These are phyloP conservation scores for Carcharodon carcharias DNA, from an alignment of 2,797 vertebrate genomes.

Conservation along the genomic window DNA sequence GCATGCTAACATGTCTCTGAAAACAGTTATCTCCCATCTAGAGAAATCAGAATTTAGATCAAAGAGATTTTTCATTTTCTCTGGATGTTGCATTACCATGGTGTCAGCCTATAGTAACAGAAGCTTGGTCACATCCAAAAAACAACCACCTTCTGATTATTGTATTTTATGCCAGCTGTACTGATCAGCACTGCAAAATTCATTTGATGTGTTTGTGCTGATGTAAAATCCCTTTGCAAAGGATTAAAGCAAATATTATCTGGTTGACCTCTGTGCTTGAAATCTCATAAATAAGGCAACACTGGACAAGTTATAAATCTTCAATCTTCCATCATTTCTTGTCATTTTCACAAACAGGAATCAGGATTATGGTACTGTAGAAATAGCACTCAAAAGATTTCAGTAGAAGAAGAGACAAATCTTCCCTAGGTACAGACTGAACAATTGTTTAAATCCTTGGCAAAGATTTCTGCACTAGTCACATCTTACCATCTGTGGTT, in stretches of 20 bases:
- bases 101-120: background rate
- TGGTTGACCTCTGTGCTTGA: background rate
- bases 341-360: background rate
- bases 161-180: background rate
- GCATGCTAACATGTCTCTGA: background rate
- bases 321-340: background rate
- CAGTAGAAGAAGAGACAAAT: background rate
- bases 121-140: background rate
- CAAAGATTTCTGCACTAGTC: too few relatives aligned
- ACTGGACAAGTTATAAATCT: background rate
- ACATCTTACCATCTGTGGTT: too few relatives aligned
- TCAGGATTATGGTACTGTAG: background rate
- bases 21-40: background rate
- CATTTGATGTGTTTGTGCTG: background rate
- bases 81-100: background rate
- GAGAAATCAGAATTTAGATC: background rate
- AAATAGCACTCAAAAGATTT: background rate
- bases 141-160: background rate
- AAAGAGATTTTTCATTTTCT: background rate
- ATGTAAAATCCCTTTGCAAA: background rate
- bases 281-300: background rate
- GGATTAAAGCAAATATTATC: background rate
- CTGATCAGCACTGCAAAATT: background rate
- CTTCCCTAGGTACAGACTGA: background rate
- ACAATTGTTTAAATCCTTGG: background rate